Evolutionary conservation across 92 coral and sea anemone genomes (phyloP).

Genomic region (Palythoa grandiflora): DNA sequence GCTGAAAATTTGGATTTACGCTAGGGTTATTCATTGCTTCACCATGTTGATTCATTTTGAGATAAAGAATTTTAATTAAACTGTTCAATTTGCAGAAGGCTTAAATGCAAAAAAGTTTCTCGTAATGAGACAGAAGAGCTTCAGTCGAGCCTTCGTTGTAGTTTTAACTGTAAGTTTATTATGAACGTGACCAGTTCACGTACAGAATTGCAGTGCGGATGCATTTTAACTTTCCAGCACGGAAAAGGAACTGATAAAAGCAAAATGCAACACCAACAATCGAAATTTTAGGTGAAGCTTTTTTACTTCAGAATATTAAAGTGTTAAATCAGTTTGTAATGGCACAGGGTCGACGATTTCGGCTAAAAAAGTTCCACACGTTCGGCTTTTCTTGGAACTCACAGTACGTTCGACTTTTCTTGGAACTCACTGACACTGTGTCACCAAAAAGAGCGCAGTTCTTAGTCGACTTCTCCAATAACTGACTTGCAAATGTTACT

Average conservation of each 20-base stretch:
- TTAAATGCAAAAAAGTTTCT: not conserved
- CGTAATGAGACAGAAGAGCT: not conserved
- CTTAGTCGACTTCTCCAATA: too few species aligned
- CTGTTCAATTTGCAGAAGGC: not conserved
- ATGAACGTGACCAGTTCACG: not conserved
- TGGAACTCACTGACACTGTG: too few species aligned
- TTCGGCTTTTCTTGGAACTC: too few species aligned
- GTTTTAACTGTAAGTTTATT: not conserved
- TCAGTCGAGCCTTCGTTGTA: not conserved
- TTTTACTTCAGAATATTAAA: too few species aligned
- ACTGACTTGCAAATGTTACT: too few species aligned
- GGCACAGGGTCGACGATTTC: too few species aligned
- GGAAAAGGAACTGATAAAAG: not conserved
- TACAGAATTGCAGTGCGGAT: not conserved
- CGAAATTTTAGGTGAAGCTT: not conserved
- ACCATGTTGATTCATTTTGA: conserved; percentile 17
- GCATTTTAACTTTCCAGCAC: not conserved
- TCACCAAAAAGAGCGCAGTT: too few species aligned
- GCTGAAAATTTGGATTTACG: not conserved
- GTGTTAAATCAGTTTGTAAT: not conserved
- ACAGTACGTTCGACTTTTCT: too few species aligned
- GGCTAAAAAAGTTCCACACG: too few species aligned
- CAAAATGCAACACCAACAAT: not conserved
- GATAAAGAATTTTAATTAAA: not conserved
- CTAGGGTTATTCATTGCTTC: not conserved